Base-by-base conservation (phyloP, 2,797 vertebrate species). In the Pseudochromis fuscus region DNA sequence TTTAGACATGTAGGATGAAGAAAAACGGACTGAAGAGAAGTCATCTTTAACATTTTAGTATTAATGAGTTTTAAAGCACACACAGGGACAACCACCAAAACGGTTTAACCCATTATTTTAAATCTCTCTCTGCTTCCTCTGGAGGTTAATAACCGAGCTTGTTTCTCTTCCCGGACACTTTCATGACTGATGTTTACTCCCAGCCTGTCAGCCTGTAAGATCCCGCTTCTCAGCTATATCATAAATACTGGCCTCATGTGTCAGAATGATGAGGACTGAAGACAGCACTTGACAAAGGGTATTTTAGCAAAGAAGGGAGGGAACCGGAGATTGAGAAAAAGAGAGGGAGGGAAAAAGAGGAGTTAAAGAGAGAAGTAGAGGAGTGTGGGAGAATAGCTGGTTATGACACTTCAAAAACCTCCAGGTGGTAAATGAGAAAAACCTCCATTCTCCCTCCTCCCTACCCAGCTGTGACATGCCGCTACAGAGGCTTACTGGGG, bases 361-460 rank as follows among this genome's bases (percentile, higher is more conserved):
- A 82, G 59, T 79, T 64, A 69, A 62, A 74, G 30, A 61, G 42
- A 71, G 60, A 69, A 70, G 67, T 44, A 27, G 80, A 69, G 28
- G 69, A 35, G 73, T 66, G 71, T 63, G 68, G 71, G 72, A 77
- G 86, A 81, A 83, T 57, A 56, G 68, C 80, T 83, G 74, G 86
- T 84, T 85, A 85, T 89, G 86, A 89, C 88, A 91, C 89, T 87
- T 90, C 79, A 86, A 83, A 85, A 90, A 83, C 66, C 89, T 87
- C 86, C 89, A 90, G 87, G 91, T 87, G 91, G 89, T 87, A 92
- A 92, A 93, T 92, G 88, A 91, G 86, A 90, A 90, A 88, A 84
- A 76, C 31, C 77, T 82, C 79, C 68, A 81, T 79, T 79, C 81
- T 87, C 73, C 80, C 73, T 67, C 87, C 84, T 81, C 86, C 88